Evolutionary conservation across 2,888 invertebrate genomes (phyloP), one percentile per base, ranked within the genome.

Genomic region (Ischnus inquisitorius): DNA sequence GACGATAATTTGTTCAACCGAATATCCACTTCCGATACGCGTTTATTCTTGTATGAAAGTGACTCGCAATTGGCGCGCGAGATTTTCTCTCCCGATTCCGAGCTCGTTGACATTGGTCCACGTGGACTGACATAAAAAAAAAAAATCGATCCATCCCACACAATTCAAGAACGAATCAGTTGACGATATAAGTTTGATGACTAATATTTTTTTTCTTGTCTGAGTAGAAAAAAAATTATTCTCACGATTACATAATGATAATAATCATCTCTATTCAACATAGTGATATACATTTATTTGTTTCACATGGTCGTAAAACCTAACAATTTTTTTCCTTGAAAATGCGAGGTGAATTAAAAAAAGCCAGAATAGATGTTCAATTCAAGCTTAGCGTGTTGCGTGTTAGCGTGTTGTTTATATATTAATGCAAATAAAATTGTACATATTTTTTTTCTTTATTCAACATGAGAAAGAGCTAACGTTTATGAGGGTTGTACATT

Each of bases 61-160:
- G 46, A 14, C 16, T 34, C 2, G 34, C 3, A 25, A 22, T 79
- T 76, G 67, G 62, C 68, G 62, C 72, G 34, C n/a, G 57, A 22
- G 22, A 68, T 19, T 34, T 8, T 16, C 34, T n/a, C 14, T 12
- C 48, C 28, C n/a, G n/a, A 72, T 78, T 67, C 46, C 19, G 6
- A 67, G 22, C 1, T 64, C 34, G 12, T 57, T 79, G 43, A 76
- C 79, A 79, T 80, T 80, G 83, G 80, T 76, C 80, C 77, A 80
- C 83, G 80, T 84, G 54, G 57, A 54, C 25, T n/a, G 4, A 14
- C 25, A 12, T 6, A 34, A 34, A 34, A 34, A 34, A 34, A 34
- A 34, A 34, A 60, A n/a, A 57, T 25, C 25, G 2, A 57, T 25
- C 5, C 25, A 60, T n/a, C 60, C 25, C n/a, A 28, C 60, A 14